Evolutionary conservation across 2,888 invertebrate species (phyloP), one percentile per base, ranked within the genome.

Genomic region (Catocala sponsa): DNA sequence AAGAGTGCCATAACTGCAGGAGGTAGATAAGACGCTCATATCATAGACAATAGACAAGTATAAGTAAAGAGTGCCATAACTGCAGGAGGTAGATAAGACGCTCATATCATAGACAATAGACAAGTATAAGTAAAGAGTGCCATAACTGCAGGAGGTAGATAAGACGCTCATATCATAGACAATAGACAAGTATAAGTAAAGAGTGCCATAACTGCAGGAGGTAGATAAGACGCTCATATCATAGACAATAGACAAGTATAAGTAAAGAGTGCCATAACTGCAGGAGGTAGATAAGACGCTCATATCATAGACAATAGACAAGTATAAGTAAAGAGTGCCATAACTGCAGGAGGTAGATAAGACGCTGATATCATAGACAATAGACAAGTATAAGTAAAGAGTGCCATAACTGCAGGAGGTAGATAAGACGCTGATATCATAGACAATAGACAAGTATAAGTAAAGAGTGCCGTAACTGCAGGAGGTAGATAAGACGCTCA

Each of bases 131-230:
- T 44, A 44, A 44, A 12, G 6, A 35, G 15, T 25, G 6, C 9
- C 11, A 43, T 32, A 51, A 52, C 58, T 10, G 58, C 46, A 46
- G 58, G 59, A 32, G 59, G 46, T 53, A 41, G 13, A 47, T 41
- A 5, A 32, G 11, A 12, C n/a, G n/a, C 25, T 38, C n/a, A 57
- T 38, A 38, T 50, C 33, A 48, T 32, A 43, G 42, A 12, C 52
- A 43, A 49, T 54, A 25, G 53, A 41, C 49, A 54, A 47, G 15
- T 6, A 44, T 44, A 5, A 44, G 13, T 44, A 44, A 44, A 12
- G 6, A 35, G 15, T 25, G 6, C 9, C 11, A 43, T 32, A 51
- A 52, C 58, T 10, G 58, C 46, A 46, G 58, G 59, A 32, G 59
- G 46, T 53, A 41, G 13, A 47, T 41, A 5, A 32, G 11, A 12